Percentiles rank a stretch among this genome's conserved stretches.
These are phyloP conservation scores for Selenia dentaria DNA, from an alignment of 2,888 invertebrate species.

Conservation along the genomic window DNA sequence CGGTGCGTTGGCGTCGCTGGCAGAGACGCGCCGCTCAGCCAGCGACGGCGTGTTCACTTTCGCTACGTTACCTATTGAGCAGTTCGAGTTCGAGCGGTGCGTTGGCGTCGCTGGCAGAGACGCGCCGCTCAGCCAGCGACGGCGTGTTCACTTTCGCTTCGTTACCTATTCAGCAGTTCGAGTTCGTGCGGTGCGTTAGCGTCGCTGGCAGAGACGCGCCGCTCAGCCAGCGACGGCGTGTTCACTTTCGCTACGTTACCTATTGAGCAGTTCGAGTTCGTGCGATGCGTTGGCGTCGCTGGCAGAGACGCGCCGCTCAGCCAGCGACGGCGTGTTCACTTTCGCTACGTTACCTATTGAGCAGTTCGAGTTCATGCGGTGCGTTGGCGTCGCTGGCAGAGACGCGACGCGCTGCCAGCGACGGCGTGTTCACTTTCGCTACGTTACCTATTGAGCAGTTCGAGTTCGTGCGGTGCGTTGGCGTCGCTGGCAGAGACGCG, in stretches of 20 bases:
- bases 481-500: too few species aligned
- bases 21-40: slow-evolving; percentile 75
- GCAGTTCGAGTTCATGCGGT: slow-evolving; percentile 55
- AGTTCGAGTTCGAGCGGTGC: too few species aligned
- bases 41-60: slow-evolving; percentile 80
- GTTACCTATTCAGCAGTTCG: slow-evolving; percentile 55
- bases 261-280: too few species aligned
- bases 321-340: neutral
- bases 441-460: too few species aligned
- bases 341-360: slow-evolving; percentile 47
- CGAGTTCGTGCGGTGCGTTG: too few species aligned
- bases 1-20: slow-evolving; percentile 70
- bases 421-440: slow-evolving; percentile 81
- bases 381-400: slow-evolving; percentile 74
- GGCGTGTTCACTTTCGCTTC: neutral
- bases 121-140: neutral
- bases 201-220: slow-evolving; percentile 76
- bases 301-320: neutral
- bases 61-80: too few species aligned
- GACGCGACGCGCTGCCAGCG: slow-evolving; percentile 76
- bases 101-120: too few species aligned
- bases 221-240: slow-evolving; percentile 76
- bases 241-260: too few species aligned
- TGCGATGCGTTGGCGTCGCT: too few species aligned
- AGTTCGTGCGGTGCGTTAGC: slow-evolving; percentile 64